Evolutionary conservation across 2,888 invertebrate species (phyloP).

Genomic region (Drosophila ustulata): DNA sequence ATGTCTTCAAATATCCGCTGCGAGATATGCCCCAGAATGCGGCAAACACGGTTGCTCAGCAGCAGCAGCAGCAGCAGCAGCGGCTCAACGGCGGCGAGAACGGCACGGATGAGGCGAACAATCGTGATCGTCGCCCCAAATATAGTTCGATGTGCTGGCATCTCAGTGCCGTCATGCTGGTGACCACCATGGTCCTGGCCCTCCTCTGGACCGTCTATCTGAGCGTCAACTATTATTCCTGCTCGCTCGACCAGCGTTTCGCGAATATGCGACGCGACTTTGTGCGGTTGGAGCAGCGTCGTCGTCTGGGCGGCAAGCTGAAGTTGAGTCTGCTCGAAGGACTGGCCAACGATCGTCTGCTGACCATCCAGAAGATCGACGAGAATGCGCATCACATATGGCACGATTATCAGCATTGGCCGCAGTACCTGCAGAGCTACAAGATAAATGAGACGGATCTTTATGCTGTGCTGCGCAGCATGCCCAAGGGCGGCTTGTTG

Average conservation of each 20-base stretch:
- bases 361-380: constrained; percentile 86
- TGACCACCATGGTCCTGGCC: constrained; percentile 39
- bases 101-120: not conserved
- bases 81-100: not conserved
- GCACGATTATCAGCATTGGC: constrained; percentile 37
- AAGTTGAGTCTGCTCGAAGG: constrained; percentile 74
- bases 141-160: constrained; percentile 46
- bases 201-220: constrained; percentile 32
- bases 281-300: constrained; percentile 23
- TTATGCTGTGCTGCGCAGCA: constrained; percentile 87
- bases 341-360: constrained; percentile 86
- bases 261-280: constrained; percentile 16
- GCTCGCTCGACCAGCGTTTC: constrained; percentile 33
- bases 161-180: constrained; percentile 40
- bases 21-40: not conserved
- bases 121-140: constrained; percentile 10
- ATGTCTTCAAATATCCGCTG: constrained; percentile 18
- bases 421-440: constrained; percentile 41
- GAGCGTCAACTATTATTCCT: constrained; percentile 26
- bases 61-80: not conserved
- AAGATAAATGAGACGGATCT: constrained; percentile 86
- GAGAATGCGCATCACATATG: constrained; percentile 83
- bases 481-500: constrained; percentile 91
- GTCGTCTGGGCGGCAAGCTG: constrained; percentile 71
- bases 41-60: not conserved